phyloP scores from a whole-genome alignment of 1,140 invertebrate genomes.

The Paramacrobiotus metropolitanus region DNA sequence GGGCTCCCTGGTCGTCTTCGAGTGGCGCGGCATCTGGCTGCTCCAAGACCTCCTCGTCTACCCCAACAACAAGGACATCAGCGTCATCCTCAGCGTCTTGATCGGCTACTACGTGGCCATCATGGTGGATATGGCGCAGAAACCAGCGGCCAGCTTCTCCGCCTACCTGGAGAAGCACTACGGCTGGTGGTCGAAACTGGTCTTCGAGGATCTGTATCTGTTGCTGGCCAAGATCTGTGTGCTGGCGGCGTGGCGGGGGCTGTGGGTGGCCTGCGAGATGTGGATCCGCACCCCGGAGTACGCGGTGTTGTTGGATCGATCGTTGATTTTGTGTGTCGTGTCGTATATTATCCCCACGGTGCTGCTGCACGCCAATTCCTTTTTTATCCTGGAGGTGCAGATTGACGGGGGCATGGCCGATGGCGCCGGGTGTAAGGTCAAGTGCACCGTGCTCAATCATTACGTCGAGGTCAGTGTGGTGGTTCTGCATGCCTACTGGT shows the following conservation, averaged over 20 bases:
- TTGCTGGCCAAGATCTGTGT: conserved; percentile 50
- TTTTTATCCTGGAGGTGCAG: not conserved
- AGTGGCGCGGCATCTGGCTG: conserved; percentile 60
- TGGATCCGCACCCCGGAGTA: conserved; percentile 27
- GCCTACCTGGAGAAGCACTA: not conserved
- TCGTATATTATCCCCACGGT: not conserved
- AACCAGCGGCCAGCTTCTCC: conserved; percentile 13
- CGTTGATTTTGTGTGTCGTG: not conserved
- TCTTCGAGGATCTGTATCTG: conserved; percentile 42
- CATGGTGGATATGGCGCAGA: conserved; percentile 45
- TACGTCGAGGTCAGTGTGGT: not conserved
- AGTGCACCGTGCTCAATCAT: not conserved
- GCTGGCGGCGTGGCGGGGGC: conserved; percentile 59
- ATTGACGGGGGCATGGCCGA: not conserved
- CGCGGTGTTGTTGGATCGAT: not conserved
- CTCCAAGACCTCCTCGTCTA: conserved; percentile 50
- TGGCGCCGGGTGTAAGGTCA: not conserved
- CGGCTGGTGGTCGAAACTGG: not conserved
- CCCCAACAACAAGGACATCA: conserved; percentile 28
- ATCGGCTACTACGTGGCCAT: conserved; percentile 44
- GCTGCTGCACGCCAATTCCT: not conserved
- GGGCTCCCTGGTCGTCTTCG: conserved; percentile 55
- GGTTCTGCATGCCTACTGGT: no score
- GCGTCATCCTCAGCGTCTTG: conserved; percentile 14
- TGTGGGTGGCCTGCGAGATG: conserved; percentile 53